These are phyloP conservation scores for Acronicta psi DNA, from an alignment of 2,888 invertebrate genomes.

Conservation along the genomic window DNA sequence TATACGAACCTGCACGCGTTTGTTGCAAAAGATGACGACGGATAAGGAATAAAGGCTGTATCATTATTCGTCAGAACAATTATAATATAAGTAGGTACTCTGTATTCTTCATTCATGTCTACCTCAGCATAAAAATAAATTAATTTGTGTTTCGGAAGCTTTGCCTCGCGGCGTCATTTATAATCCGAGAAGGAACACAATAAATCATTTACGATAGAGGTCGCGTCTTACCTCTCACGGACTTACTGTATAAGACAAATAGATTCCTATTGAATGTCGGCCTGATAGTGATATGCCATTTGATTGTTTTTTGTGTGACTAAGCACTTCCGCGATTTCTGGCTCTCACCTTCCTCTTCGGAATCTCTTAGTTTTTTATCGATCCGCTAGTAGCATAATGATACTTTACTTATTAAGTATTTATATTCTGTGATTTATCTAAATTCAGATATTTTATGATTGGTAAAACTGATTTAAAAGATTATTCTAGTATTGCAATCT, in stretches of 20 bases:
- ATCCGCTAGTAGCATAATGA: background rate
- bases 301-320: background rate
- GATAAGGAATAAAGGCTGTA: background rate
- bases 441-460: too few relatives aligned
- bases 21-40: background rate
- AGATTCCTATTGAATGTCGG: background rate
- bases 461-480: too few relatives aligned
- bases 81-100: too few relatives aligned
- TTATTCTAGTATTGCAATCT: too few relatives aligned
- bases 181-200: slow-evolving; percentile 1
- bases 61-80: background rate
- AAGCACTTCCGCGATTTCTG: background rate
- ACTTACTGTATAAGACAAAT: background rate
- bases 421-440: too few relatives aligned
- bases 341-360: background rate
- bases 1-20: background rate
- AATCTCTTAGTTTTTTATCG: background rate
- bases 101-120: slow-evolving; percentile 3
- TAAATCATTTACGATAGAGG: slow-evolving; percentile 12
- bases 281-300: background rate
- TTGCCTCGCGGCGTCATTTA: slow-evolving; percentile 1
- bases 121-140: slow-evolving; percentile 7
- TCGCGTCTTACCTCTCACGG: background rate
- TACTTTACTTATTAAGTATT: too few relatives aligned
- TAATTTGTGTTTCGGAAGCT: slow-evolving; percentile 4